phyloP scores from a whole-genome alignment of 1,140 invertebrate species.

The Drosophila biarmipes region DNA sequence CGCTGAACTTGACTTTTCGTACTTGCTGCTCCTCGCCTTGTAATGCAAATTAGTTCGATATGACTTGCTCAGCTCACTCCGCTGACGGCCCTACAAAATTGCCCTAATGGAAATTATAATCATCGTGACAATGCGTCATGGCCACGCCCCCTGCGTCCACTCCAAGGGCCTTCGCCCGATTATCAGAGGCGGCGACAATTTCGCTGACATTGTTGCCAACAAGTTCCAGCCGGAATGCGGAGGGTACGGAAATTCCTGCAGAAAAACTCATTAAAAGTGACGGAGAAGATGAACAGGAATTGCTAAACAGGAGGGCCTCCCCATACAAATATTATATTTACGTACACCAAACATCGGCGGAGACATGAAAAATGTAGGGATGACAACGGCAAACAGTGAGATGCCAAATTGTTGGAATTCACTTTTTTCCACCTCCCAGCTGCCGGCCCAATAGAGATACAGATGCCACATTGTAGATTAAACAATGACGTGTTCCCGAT shows the following conservation, averaged over 20 bases:
- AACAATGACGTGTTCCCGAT: slow-evolving; percentile 30
- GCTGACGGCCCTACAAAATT: slow-evolving; percentile 46
- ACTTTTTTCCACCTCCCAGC: slow-evolving; percentile 2
- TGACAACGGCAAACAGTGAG: slow-evolving; percentile 38
- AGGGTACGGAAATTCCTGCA: slow-evolving; percentile 27
- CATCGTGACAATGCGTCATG: slow-evolving; percentile 55
- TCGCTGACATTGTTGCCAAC: slow-evolving; percentile 65
- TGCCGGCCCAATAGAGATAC: slow-evolving; percentile 9
- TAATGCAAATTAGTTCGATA: slow-evolving; percentile 68
- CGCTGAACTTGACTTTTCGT: slow-evolving; percentile 24
- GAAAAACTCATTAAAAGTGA: slow-evolving; percentile 71
- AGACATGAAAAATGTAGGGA: slow-evolving; percentile 15
- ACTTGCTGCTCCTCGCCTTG: slow-evolving; percentile 28
- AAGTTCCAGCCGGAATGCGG: slow-evolving; percentile 31
- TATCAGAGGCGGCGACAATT: slow-evolving; percentile 56
- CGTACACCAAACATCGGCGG: slow-evolving; percentile 18
- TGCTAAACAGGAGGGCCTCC: slow-evolving; percentile 5
- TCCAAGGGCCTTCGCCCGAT: slow-evolving; percentile 42
- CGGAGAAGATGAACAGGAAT: slow-evolving; percentile 30
- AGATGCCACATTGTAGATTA: slow-evolving; percentile 47
- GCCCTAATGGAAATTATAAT: slow-evolving; percentile 73
- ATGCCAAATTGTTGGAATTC: slow-evolving; percentile 30
- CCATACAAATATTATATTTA: background rate
- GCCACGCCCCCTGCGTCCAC: slow-evolving; percentile 25
- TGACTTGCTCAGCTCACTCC: slow-evolving; percentile 49